Percentiles rank a stretch among this genome's conserved stretches.
Conservation (phyloP, 2,113 vertebrate species). For the Tachycineta bicolor region DNA sequence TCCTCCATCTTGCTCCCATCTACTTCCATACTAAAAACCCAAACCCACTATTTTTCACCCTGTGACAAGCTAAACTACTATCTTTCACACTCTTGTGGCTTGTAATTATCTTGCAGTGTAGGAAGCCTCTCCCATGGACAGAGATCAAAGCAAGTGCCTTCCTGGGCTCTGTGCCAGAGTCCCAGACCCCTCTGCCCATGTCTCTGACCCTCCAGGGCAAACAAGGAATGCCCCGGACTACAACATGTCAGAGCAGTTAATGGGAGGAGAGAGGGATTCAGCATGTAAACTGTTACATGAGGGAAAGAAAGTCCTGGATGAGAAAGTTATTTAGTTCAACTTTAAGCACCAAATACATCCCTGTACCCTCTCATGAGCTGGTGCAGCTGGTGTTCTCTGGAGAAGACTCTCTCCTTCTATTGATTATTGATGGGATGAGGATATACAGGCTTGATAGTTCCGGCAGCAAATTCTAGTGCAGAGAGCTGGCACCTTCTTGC, state of each 20-base stretch:
- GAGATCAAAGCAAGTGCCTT: too few relatives aligned
- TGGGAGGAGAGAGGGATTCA: not conserved
- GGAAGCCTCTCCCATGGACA: too few relatives aligned
- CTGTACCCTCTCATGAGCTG: not conserved
- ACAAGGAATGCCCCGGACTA: too few relatives aligned
- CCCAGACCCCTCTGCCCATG: too few relatives aligned
- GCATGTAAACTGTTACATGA: not conserved
- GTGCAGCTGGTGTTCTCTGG: not conserved
- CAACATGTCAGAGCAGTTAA: not conserved
- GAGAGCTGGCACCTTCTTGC: not conserved
- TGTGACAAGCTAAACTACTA: too few relatives aligned
- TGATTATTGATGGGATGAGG: not conserved
- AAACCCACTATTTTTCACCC: too few relatives aligned
- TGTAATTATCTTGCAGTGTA: too few relatives aligned
- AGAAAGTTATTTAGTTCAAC: not conserved
- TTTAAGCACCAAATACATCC: not conserved
- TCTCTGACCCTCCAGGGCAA: too few relatives aligned
- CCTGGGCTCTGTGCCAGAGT: too few relatives aligned
- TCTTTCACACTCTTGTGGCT: too few relatives aligned
- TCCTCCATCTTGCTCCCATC: too few relatives aligned
- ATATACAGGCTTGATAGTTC: not conserved
- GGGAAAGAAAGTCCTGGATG: not conserved
- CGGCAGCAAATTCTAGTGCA: not conserved
- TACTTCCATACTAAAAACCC: too few relatives aligned
- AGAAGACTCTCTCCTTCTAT: not conserved